Evolutionary conservation across 2,113 vertebrate genomes (phyloP).

Genomic region (Toxotes jaculatrix): DNA sequence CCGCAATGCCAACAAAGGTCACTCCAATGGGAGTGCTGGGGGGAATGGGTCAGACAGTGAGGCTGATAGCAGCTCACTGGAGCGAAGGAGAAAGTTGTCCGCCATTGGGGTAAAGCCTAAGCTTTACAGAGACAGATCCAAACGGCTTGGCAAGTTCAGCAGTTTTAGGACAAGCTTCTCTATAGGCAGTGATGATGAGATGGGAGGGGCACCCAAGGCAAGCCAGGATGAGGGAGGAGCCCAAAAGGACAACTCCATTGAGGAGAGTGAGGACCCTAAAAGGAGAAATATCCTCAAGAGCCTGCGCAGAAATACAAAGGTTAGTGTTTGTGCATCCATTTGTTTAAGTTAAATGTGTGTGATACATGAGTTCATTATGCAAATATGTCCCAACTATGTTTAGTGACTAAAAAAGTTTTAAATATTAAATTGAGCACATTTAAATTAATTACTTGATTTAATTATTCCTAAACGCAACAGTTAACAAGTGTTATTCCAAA

Average conservation of each 20-base stretch:
- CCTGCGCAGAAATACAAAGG: constrained; percentile 92
- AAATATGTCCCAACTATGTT: background rate
- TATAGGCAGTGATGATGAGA: constrained; percentile 94
- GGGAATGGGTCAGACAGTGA: constrained; percentile 97
- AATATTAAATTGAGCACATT: background rate
- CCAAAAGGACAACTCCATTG: constrained; percentile 90
- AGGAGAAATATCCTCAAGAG: constrained; percentile 93
- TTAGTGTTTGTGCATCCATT: constrained; percentile 66
- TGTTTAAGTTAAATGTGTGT: constrained; percentile 8
- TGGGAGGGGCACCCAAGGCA: constrained; percentile 87
- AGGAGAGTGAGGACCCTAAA: constrained; percentile 91
- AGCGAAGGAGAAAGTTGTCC: constrained; percentile 87
- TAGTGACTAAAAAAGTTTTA: background rate
- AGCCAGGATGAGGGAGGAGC: constrained; percentile 88
- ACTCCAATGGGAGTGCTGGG: constrained; percentile 90
- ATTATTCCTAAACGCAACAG: background rate
- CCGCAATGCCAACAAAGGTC: constrained; percentile 93
- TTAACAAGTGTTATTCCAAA: background rate
- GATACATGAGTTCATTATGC: background rate
- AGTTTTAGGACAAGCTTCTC: constrained; percentile 91
- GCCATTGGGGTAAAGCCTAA: constrained; percentile 87
- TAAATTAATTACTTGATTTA: background rate
- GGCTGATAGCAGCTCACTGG: constrained; percentile 92
- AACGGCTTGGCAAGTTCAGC: constrained; percentile 91
- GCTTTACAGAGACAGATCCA: constrained; percentile 91